A percentile compares a stretch with the other conserved stretches of the same genome.
These are phyloP conservation scores for Drosophila yakuba DNA, from an alignment of 1,140 invertebrate genomes.

Conservation along the genomic window DNA sequence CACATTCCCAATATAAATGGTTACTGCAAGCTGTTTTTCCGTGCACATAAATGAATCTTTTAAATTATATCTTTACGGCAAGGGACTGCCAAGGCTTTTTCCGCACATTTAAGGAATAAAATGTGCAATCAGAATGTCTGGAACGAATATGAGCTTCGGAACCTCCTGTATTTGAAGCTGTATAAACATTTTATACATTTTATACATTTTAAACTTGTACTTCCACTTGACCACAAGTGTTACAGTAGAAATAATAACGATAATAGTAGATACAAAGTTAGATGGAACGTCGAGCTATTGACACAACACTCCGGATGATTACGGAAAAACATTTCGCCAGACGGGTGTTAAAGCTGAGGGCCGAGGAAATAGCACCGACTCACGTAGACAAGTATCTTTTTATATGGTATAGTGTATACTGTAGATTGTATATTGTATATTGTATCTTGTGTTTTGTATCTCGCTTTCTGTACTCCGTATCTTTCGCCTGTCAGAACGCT, in stretches of 20 bases:
- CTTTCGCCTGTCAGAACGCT: slow-evolving; percentile 30
- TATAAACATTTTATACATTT: background rate
- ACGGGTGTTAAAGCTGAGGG: slow-evolving; percentile 43
- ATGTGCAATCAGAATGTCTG: too few species aligned
- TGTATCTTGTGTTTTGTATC: slow-evolving; percentile 9
- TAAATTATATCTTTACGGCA: background rate
- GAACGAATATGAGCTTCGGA: background rate
- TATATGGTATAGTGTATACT: slow-evolving; percentile 6
- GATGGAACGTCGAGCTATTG: slow-evolving; percentile 53
- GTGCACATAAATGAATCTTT: background rate
- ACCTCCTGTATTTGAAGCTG: background rate
- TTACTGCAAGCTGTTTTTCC: background rate
- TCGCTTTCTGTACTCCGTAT: background rate
- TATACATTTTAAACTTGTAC: background rate
- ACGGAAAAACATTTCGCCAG: slow-evolving; percentile 64
- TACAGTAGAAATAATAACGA: slow-evolving; percentile 32
- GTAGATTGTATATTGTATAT: slow-evolving; percentile 9
- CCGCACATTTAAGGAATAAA: too few species aligned
- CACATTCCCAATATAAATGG: background rate
- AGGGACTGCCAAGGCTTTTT: background rate
- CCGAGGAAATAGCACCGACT: slow-evolving; percentile 6
- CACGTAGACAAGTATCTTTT: slow-evolving; percentile 27
- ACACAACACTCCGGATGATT: slow-evolving; percentile 79
- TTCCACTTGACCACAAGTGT: slow-evolving; percentile 27
- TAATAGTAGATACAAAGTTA: slow-evolving; percentile 24